Evolutionary conservation across 2,888 invertebrate species (phyloP), one percentile per base, ranked within the genome.

Genomic region (Glomeris marginata): DNA sequence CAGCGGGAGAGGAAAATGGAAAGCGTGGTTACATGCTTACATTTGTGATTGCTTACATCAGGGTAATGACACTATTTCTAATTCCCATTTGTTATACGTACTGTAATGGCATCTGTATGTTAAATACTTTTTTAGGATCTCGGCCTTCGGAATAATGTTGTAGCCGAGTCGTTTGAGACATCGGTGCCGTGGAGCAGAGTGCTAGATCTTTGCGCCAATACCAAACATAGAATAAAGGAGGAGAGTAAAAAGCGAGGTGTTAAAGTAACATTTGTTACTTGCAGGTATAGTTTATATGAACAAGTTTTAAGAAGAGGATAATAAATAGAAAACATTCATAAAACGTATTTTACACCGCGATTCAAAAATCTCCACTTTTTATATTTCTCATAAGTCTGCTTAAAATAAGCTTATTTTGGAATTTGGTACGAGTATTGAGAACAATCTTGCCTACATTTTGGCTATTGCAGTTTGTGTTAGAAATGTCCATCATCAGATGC

Each of bases 91-190:
- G 11, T 28, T 11, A 50, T 16, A 45, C 45, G 22, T 34, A 34
- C 6, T 51, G 40, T 41, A 11, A n/a, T 16, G 41, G 18, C 33
- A 16, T 46, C 35, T 35, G 18, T 37, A 43, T 44, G 28, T 33
- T 18, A 35, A 37, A 41, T 47, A 15, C 51, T 54, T 52, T 69
- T 67, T 6, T 67, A 90, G 88, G 97, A 98, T 66, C 71, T 95
- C 45, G 95, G 82, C 0, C 73, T 97, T 56, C 83, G 88, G 49
- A 86, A 82, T 66, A 77, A 79, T 57, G 77, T 94, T 16, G 80
- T 95, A 1, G 84, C 92, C 0, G 97, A 98, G 68, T 95, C 95
- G 0, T 98, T 98, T 72, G 97, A 98, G 71, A 98, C 98, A 0
- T 97, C 97, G 0, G 94, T 94, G 1, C 85, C 97, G 1, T 98